A percentile compares a stretch with the other conserved stretches of the same genome.
Conservation (phyloP, 1,140 invertebrate species). For the Chionoecetes opilio region DNA sequence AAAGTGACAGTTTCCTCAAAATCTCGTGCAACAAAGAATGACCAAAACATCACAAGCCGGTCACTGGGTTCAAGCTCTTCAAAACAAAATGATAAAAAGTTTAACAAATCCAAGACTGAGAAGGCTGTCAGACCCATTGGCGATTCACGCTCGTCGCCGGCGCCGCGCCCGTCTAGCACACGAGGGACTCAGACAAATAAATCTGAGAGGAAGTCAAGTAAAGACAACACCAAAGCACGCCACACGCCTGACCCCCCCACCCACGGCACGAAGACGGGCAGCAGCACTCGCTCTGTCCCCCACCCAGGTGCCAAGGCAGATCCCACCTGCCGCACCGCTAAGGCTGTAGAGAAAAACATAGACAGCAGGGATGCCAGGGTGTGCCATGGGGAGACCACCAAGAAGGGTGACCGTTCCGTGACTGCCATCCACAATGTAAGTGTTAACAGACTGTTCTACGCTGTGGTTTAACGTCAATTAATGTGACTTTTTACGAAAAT, state of each 20-base stretch:
- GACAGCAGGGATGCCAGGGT: background rate
- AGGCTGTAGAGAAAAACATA: background rate
- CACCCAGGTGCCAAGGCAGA: background rate
- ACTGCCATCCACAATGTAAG: slow-evolving; percentile 57
- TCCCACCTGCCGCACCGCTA: background rate
- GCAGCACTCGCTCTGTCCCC: background rate
- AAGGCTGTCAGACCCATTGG: background rate
- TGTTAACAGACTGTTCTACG: background rate
- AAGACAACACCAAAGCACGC: background rate
- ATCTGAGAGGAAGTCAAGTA: background rate
- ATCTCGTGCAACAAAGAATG: background rate
- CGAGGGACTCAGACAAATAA: background rate
- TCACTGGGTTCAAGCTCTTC: background rate
- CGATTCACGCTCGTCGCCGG: background rate
- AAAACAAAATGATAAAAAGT: background rate
- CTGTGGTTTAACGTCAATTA: no score
- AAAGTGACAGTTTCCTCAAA: background rate
- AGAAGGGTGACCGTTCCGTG: slow-evolving; percentile 56
- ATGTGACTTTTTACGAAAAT: no score
- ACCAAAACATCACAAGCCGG: background rate
- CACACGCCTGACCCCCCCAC: background rate
- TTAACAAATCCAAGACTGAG: background rate
- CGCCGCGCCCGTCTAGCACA: background rate
- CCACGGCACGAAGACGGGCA: no score
- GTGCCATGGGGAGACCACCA: slow-evolving; percentile 41